Percentiles rank a stretch among this genome's conserved stretches.
These are phyloP conservation scores for Cossypha niveicapilla DNA, from an alignment of 2,797 vertebrate species.

Conservation along the genomic window DNA sequence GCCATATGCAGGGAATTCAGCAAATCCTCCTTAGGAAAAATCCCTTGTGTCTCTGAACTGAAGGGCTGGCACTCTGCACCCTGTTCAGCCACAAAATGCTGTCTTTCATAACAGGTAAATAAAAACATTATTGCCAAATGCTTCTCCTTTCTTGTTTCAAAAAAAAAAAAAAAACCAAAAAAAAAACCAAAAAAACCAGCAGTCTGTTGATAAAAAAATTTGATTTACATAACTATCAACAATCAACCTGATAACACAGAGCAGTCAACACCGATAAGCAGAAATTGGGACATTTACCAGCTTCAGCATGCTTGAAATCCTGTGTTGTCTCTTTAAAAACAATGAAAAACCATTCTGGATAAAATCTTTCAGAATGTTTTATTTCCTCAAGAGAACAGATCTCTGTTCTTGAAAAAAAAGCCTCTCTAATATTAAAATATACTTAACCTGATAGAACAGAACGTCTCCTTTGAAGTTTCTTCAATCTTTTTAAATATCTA, in stretches of 20 bases:
- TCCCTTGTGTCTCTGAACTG: not conserved
- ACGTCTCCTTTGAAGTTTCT: constrained; percentile 62
- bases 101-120: not conserved
- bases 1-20: not conserved
- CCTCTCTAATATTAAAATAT: constrained; percentile 66
- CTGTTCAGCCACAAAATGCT: not conserved
- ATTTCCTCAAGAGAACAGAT: constrained; percentile 68
- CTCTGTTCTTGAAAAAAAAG: constrained; percentile 40
- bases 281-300: constrained; percentile 24
- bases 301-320: not conserved
- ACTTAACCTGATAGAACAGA: constrained; percentile 68
- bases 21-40: not conserved
- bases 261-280: not conserved
- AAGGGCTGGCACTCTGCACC: not conserved
- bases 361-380: constrained; percentile 59
- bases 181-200: not conserved
- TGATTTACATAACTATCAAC: constrained; percentile 6
- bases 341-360: constrained; percentile 37
- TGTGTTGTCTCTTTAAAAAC: constrained; percentile 58
- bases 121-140: not conserved
- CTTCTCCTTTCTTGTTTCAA: not conserved
- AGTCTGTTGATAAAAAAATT: not conserved
- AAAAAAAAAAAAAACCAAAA: not conserved
- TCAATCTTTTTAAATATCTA: constrained; percentile 70
- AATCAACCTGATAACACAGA: not conserved